Evolutionary conservation across 2,797 vertebrate genomes (phyloP).

Genomic region (Anniella stebbinsi): DNA sequence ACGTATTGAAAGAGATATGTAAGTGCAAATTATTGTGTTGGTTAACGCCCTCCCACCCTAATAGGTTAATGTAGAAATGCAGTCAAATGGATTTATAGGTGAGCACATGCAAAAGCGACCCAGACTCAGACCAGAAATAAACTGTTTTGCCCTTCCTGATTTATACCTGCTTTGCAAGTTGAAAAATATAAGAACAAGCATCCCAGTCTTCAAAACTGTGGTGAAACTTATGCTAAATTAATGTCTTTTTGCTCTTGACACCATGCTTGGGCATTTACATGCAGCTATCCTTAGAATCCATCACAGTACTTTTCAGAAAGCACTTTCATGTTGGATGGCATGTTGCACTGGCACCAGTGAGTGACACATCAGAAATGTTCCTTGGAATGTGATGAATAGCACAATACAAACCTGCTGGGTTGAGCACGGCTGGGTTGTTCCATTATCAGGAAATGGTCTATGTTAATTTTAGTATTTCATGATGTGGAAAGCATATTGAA

Average conservation of each 20-base stretch:
- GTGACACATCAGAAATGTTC: not conserved
- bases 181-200: not conserved
- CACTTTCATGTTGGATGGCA: not conserved
- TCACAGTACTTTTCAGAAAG: not conserved
- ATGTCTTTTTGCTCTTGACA: not conserved
- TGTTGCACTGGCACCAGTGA: not conserved
- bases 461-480: not conserved
- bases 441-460: not conserved
- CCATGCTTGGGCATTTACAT: not conserved
- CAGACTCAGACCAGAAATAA: not conserved
- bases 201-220: not conserved
- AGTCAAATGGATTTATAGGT: not conserved
- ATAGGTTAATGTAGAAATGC: not conserved
- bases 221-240: not conserved
- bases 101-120: not conserved
- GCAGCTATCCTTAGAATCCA: not conserved
- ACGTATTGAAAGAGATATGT: not conserved
- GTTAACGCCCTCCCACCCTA: not conserved
- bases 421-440: not conserved
- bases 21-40: not conserved
- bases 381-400: not conserved
- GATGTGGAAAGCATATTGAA: not conserved
- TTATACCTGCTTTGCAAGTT: not conserved
- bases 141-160: not conserved
- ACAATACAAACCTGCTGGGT: not conserved